These are phyloP conservation scores for Leuctra nigra DNA, from an alignment of 2,888 invertebrate genomes.

Conservation along the genomic window DNA sequence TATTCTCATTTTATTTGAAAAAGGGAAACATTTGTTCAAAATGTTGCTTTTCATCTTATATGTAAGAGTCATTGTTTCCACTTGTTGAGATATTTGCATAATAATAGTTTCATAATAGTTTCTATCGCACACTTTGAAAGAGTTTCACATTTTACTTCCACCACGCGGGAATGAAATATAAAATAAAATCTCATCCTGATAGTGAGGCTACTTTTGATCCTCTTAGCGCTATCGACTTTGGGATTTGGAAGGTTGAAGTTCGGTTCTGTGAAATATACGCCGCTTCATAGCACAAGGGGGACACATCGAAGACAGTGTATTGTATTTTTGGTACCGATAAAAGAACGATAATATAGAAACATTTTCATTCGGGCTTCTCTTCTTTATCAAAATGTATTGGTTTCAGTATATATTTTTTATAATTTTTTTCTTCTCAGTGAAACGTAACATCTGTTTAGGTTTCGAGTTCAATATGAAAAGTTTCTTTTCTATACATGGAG, in stretches of 20 bases:
- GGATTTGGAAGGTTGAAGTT: slow-evolving; percentile 12
- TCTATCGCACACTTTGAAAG: too few relatives aligned
- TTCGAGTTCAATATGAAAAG: slow-evolving; percentile 1
- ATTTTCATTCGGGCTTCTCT: slow-evolving; percentile 11
- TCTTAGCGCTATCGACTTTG: slow-evolving; percentile 18
- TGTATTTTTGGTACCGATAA: neutral
- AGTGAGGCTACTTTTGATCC: slow-evolving; percentile 18
- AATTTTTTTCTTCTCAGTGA: slow-evolving; percentile 8
- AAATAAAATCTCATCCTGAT: slow-evolving; percentile 19
- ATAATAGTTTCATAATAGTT: too few relatives aligned
- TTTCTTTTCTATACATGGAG: neutral
- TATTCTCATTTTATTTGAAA: too few relatives aligned
- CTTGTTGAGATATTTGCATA: too few relatives aligned
- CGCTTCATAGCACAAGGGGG: neutral
- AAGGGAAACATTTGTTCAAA: too few relatives aligned
- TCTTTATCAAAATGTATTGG: slow-evolving; percentile 8
- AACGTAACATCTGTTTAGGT: slow-evolving; percentile 17
- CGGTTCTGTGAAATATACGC: slow-evolving; percentile 3
- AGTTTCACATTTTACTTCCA: slow-evolving; percentile 6
- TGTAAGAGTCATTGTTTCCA: too few relatives aligned
- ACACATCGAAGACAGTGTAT: neutral
- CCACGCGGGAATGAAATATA: slow-evolving; percentile 14
- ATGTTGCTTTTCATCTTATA: too few relatives aligned
- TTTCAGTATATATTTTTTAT: slow-evolving; percentile 1
- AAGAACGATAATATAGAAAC: neutral